phyloP scores from a whole-genome alignment of 2,113 vertebrate species.

The Ctenomys sociabilis region DNA sequence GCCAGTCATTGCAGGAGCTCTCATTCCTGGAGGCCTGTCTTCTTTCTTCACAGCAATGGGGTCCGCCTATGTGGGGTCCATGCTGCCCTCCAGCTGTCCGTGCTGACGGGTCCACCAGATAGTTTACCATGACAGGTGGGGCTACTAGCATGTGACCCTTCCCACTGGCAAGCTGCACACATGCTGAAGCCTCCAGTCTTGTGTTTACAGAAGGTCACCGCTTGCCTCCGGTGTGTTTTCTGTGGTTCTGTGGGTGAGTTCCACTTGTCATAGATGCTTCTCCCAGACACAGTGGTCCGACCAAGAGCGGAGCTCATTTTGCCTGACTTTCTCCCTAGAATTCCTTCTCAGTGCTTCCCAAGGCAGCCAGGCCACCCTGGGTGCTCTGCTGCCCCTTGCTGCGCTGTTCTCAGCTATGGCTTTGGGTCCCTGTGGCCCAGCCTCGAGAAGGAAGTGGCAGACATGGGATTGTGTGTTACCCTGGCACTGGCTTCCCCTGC shows the following conservation, averaged over 20 bases:
- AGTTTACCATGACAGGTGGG: background rate
- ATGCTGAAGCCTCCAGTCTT: background rate
- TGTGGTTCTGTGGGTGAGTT: background rate
- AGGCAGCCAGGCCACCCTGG: background rate
- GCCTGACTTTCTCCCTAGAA: background rate
- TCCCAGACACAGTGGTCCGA: background rate
- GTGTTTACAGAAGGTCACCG: background rate
- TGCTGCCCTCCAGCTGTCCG: background rate
- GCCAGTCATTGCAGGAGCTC: background rate
- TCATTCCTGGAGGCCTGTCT: background rate
- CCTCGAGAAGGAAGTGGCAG: background rate
- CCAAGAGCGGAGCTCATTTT: background rate
- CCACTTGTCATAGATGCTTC: background rate
- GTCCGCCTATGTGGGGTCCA: background rate
- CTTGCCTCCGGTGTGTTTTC: background rate
- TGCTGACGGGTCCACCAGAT: background rate
- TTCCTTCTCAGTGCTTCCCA: background rate
- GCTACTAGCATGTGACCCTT: background rate
- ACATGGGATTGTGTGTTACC: accelerated
- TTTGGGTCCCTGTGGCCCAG: background rate
- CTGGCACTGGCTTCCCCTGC: background rate
- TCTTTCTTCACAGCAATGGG: background rate
- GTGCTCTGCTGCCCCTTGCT: background rate
- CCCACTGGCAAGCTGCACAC: background rate
- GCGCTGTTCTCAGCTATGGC: background rate